These are phyloP conservation scores for Limonius californicus DNA, from an alignment of 1,140 invertebrate species.

Conservation along the genomic window DNA sequence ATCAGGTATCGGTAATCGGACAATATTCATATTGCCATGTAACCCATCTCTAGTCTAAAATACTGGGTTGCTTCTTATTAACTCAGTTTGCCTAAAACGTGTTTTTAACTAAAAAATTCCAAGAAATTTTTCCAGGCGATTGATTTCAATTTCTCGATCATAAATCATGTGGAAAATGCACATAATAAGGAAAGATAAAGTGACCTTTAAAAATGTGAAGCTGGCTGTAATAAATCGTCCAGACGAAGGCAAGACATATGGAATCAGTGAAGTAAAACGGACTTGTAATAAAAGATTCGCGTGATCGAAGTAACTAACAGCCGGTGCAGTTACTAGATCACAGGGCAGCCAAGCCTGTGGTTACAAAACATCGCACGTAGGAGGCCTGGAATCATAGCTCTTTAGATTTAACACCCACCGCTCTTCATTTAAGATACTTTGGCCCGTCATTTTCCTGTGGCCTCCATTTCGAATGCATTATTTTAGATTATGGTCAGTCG, in stretches of 20 bases:
- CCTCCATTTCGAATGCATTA: not conserved
- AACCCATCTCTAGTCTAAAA: too few relatives aligned
- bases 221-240: not conserved
- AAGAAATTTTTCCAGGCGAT: too few relatives aligned
- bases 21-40: too few relatives aligned
- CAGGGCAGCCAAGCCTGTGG: constrained; percentile 12
- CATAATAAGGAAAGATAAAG: too few relatives aligned
- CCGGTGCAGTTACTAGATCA: constrained; percentile 11
- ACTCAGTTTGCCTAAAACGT: too few relatives aligned
- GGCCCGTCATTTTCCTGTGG: not conserved
- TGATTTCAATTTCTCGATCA: too few relatives aligned
- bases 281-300: constrained; percentile 10
- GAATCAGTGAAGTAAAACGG: constrained; percentile 8
- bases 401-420: constrained; percentile 8
- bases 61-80: too few relatives aligned
- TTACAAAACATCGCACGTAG: constrained; percentile 9
- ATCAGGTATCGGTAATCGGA: too few relatives aligned
- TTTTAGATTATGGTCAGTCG: not conserved
- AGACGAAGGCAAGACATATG: not conserved
- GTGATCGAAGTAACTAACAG: constrained; percentile 8
- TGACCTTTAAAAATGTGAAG: too few relatives aligned
- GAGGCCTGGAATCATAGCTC: constrained; percentile 4
- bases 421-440: constrained; percentile 2
- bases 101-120: too few relatives aligned
- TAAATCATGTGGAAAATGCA: too few relatives aligned